phyloP scores from a whole-genome alignment of 2,797 vertebrate species.

The Sebastes nivosus region DNA sequence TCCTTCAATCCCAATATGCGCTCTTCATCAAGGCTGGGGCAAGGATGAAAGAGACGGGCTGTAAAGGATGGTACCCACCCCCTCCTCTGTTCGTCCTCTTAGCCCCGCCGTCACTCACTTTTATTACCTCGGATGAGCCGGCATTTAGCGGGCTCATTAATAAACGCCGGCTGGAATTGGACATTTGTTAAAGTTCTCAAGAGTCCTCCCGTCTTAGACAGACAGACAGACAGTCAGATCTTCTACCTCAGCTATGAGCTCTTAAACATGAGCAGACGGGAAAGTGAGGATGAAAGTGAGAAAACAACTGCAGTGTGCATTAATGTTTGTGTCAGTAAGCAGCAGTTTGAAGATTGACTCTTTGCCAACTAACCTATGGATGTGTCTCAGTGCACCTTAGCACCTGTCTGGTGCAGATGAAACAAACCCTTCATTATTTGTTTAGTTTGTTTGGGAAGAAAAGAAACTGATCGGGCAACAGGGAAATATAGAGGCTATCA shows the following conservation, averaged over 20 bases:
- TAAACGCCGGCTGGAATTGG: constrained; percentile 61
- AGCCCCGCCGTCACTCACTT: constrained; percentile 58
- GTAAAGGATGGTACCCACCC: constrained; percentile 65
- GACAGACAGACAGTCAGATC: background rate
- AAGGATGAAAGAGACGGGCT: constrained; percentile 62
- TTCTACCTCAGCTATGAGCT: background rate
- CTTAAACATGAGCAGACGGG: background rate
- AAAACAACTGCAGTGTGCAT: background rate
- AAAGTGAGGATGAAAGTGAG: background rate
- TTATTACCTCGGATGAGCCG: constrained; percentile 71
- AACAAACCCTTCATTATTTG: background rate
- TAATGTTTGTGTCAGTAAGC: background rate
- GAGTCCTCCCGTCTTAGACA: background rate
- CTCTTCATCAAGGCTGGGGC: constrained; percentile 66
- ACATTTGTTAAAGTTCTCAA: constrained; percentile 44
- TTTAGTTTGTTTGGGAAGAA: background rate
- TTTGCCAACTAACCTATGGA: background rate
- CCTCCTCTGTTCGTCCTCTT: constrained; percentile 22
- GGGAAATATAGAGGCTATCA: background rate
- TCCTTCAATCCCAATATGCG: constrained; percentile 54
- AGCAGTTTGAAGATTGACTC: background rate
- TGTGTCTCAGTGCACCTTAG: background rate
- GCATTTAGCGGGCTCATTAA: constrained; percentile 75
- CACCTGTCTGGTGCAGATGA: background rate
- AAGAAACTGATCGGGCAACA: background rate